Conservation (phyloP, 2,797 vertebrate genomes). For the Sciurus vulgaris region DNA sequence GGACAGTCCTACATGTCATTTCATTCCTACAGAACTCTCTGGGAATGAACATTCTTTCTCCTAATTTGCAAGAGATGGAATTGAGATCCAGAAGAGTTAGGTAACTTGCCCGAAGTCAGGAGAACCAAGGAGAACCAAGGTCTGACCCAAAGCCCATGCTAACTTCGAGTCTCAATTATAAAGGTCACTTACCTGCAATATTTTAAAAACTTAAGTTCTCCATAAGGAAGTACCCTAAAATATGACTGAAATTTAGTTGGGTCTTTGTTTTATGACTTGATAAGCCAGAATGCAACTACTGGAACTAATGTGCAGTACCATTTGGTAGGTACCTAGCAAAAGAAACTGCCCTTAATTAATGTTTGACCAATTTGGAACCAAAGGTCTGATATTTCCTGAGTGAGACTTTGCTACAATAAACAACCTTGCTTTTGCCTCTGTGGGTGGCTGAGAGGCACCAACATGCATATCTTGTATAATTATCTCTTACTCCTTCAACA, state of each 20-base stretch:
- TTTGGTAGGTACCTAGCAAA: background rate
- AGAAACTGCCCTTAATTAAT: constrained; percentile 58
- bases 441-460: background rate
- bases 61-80: background rate
- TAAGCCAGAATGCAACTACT: background rate
- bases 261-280: constrained; percentile 44
- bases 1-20: background rate
- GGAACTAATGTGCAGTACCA: background rate
- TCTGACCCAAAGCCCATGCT: background rate
- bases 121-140: background rate
- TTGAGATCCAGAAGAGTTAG: background rate
- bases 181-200: background rate
- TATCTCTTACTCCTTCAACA: background rate
- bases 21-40: background rate
- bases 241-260: background rate
- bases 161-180: background rate
- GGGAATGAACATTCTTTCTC: background rate
- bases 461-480: background rate
- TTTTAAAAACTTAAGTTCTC: background rate
- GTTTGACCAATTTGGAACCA: constrained; percentile 54
- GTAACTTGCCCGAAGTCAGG: background rate
- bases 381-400: constrained; percentile 69
- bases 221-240: background rate
- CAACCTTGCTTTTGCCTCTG: background rate
- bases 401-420: background rate